These are phyloP conservation scores for Tetraneura akinire DNA, from an alignment of 1,140 invertebrate species.

Conservation along the genomic window DNA sequence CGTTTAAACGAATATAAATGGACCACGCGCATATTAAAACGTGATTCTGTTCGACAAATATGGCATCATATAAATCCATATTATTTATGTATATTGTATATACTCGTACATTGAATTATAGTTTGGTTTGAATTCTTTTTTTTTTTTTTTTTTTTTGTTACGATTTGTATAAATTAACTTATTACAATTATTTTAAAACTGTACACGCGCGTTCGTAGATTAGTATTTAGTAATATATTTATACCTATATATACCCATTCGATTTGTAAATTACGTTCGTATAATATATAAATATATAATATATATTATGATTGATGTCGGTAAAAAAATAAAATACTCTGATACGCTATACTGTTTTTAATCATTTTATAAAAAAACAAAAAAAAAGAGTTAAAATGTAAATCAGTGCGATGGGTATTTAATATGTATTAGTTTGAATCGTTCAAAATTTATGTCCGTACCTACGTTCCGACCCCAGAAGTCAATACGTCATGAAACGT, in stretches of 20 bases:
- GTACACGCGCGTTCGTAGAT: no score
- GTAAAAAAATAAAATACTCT: background rate
- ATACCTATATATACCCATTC: background rate
- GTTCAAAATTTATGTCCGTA: slow-evolving; percentile 12
- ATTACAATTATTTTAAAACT: no score
- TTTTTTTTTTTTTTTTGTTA: no score
- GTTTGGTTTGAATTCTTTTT: no score
- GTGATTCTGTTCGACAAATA: no score
- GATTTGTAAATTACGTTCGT: background rate
- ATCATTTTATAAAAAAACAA: background rate
- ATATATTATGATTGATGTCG: background rate
- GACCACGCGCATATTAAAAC: no score
- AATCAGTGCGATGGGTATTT: slow-evolving; percentile 15
- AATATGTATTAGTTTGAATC: background rate
- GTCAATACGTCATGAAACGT: slow-evolving; percentile 26
- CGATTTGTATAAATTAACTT: no score
- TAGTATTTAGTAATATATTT: background rate
- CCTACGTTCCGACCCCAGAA: background rate
- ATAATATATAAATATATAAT: no score
- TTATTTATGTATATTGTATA: no score
- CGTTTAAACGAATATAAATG: no score
- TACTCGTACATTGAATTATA: no score
- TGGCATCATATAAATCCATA: no score
- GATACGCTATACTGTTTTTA: background rate
- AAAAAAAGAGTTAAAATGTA: slow-evolving; percentile 4